Evolutionary conservation across 2,797 vertebrate genomes (phyloP).

Genomic region (Kryptopterus vitreolus): DNA sequence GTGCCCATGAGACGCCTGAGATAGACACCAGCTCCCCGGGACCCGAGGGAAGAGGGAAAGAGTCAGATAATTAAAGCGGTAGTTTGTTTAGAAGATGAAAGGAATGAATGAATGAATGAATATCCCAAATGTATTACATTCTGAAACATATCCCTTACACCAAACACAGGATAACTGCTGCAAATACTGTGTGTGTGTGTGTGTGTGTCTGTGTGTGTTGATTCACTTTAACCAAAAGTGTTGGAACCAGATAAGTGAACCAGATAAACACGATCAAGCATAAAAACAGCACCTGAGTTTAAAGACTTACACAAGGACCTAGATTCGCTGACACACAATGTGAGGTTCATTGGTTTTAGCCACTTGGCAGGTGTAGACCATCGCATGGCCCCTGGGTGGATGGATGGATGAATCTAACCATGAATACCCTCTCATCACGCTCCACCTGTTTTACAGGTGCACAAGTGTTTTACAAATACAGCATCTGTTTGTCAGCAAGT

Average conservation of each 20-base stretch:
- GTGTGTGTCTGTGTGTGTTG: neutral
- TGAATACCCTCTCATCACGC: neutral
- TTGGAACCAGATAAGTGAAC: neutral
- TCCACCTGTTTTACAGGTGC: conserved; percentile 16
- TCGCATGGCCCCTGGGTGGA: neutral
- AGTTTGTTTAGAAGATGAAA: no score
- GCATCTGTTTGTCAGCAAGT: neutral
- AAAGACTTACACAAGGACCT: neutral
- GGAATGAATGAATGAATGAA: no score
- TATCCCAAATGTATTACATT: neutral
- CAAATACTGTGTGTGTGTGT: neutral
- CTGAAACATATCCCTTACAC: neutral
- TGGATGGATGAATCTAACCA: no score
- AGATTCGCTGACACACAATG: neutral
- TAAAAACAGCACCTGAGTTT: neutral
- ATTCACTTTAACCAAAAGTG: neutral
- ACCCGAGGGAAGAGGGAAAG: no score
- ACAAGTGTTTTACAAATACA: conserved; percentile 8
- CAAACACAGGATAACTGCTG: neutral
- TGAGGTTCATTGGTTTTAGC: conserved; percentile 24
- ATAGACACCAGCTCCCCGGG: no score
- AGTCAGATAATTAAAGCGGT: no score
- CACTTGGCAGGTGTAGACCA: conserved; percentile 22
- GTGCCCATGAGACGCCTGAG: no score
- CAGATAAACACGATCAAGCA: neutral